Evolutionary conservation across 23 tunicate species (phyloP).

Genomic region (Halocynthia roretzi): DNA sequence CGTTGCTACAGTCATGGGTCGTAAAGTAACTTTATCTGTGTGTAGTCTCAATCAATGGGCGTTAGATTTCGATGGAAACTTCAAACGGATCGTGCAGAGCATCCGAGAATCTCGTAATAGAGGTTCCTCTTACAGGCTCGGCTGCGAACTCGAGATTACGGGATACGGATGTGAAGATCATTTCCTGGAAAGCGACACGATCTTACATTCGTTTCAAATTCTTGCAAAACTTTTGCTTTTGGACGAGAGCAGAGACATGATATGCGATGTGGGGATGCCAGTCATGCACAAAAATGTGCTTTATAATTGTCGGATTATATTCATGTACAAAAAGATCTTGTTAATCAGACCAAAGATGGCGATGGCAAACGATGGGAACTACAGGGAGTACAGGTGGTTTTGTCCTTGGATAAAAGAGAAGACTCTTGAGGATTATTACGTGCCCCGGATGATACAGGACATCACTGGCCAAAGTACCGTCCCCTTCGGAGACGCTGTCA

Average conservation of each 20-base stretch:
- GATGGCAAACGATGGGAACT: constrained; percentile 57
- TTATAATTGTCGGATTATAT: constrained; percentile 73
- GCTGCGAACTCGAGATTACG: constrained; percentile 57
- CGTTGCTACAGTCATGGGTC: constrained; percentile 18
- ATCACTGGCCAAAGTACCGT: constrained; percentile 60
- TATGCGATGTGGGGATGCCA: constrained; percentile 96
- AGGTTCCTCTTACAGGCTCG: constrained; percentile 67
- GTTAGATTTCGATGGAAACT: constrained; percentile 84
- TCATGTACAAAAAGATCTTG: constrained; percentile 53
- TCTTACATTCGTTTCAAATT: constrained; percentile 70
- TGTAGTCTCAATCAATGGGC: constrained; percentile 81
- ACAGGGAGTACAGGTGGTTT: constrained; percentile 81
- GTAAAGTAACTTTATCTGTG: constrained; percentile 56
- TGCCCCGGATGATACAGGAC: constrained; percentile 39
- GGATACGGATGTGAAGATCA: constrained; percentile 93
- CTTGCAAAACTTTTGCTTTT: constrained; percentile 45
- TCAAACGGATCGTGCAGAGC: constrained; percentile 40
- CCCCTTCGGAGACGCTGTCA: constrained; percentile 62
- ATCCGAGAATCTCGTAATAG: constrained; percentile 20
- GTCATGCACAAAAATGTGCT: constrained; percentile 49
- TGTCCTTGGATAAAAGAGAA: constrained; percentile 69
- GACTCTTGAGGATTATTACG: constrained; percentile 25
- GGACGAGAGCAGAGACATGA: constrained; percentile 69
- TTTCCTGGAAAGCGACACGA: constrained; percentile 65
- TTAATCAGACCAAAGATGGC: constrained; percentile 71